Evolutionary conservation across 2,888 invertebrate genomes (phyloP).

Genomic region (Aspidapion aeneum): DNA sequence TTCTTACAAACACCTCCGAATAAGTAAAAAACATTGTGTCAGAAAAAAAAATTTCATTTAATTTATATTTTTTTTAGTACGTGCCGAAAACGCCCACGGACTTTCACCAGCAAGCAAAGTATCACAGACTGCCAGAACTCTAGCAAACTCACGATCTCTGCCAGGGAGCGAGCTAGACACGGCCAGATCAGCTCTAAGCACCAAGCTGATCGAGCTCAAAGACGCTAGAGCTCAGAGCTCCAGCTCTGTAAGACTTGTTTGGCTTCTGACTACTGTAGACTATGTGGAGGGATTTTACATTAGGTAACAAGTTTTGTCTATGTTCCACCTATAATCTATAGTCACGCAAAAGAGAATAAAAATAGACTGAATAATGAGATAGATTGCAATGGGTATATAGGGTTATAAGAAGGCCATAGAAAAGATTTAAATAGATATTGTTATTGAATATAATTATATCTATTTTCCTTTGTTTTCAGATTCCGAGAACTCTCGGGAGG

Average conservation of each 20-base stretch:
- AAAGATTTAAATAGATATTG: no score
- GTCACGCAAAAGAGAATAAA: no score
- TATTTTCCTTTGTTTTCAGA: slow-evolving; percentile 39
- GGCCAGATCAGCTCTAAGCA: slow-evolving; percentile 71
- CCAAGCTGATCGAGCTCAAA: slow-evolving; percentile 72
- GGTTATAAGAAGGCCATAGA: no score
- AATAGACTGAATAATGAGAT: no score
- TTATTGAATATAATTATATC: no score
- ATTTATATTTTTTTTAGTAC: slow-evolving; percentile 51
- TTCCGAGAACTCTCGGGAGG: slow-evolving; percentile 61
- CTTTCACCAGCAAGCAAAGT: slow-evolving; percentile 76
- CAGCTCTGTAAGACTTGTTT: slow-evolving; percentile 54
- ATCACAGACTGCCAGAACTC: slow-evolving; percentile 68
- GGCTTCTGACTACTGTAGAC: slow-evolving; percentile 46
- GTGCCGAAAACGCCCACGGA: slow-evolving; percentile 83
- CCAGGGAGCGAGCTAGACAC: slow-evolving; percentile 75
- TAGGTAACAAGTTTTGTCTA: slow-evolving; percentile 18
- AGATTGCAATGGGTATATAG: no score
- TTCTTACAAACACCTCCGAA: no score
- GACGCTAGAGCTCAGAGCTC: slow-evolving; percentile 55
- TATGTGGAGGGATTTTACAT: slow-evolving; percentile 66
- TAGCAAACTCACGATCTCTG: slow-evolving; percentile 61
- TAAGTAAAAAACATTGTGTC: no score
- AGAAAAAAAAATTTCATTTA: not conserved
- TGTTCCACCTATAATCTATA: no score